These are phyloP conservation scores for Heliocidaris tuberculata DNA, from an alignment of 35 echinoderm and acorn worm genomes.

Conservation along the genomic window DNA sequence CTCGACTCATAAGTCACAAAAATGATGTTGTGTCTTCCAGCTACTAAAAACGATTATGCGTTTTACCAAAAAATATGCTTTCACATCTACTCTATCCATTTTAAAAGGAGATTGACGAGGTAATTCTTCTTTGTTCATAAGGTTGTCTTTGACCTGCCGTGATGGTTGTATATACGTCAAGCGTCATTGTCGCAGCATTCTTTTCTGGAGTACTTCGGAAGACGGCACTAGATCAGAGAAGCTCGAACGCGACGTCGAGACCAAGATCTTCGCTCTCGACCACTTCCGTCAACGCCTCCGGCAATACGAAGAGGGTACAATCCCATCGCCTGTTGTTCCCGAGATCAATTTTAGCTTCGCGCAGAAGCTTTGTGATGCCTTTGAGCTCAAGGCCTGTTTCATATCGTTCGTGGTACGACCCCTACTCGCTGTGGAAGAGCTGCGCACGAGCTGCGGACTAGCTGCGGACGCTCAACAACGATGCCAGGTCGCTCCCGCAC, in stretches of 20 bases:
- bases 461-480: constrained; percentile 69
- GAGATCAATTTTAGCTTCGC: constrained; percentile 82
- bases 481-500: constrained; percentile 64
- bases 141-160: constrained; percentile 46
- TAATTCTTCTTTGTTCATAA: neutral
- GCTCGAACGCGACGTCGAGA: constrained; percentile 65
- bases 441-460: too few relatives aligned
- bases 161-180: constrained; percentile 62
- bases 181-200: constrained; percentile 62
- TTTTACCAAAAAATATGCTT: too few relatives aligned
- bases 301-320: constrained; percentile 47
- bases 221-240: constrained; percentile 28
- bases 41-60: too few relatives aligned
- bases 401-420: constrained; percentile 82
- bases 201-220: constrained; percentile 55
- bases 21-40: too few relatives aligned
- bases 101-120: too few relatives aligned
- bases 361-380: constrained; percentile 71
- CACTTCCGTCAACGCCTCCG: constrained; percentile 66
- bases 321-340: constrained; percentile 60
- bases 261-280: constrained; percentile 74
- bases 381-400: constrained; percentile 69
- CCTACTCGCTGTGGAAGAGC: constrained; percentile 65
- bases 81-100: too few relatives aligned
- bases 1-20: too few relatives aligned